A percentile compares a stretch with the other conserved stretches of the same genome.
Evolutionary conservation across 2,113 vertebrate species (phyloP).

Genomic region (Thunnus thynnus): DNA sequence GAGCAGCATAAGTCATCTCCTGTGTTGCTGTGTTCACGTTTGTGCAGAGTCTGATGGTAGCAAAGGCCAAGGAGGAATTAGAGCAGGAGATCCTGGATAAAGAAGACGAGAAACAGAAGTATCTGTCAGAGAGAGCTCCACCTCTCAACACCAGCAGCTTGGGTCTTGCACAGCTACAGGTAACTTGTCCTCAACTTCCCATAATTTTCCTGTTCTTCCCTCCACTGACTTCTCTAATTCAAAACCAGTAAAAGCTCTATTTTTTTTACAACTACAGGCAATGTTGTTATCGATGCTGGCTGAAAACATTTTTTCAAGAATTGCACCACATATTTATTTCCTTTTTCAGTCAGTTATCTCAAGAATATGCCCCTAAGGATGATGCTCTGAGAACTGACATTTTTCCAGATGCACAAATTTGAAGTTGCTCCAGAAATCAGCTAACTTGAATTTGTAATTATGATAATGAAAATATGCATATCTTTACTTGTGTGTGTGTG

Average conservation of each 20-base stretch:
- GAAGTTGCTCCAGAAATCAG: not conserved
- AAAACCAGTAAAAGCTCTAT: not conserved
- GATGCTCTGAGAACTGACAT: not conserved
- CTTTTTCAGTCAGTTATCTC: not conserved
- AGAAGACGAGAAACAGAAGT: conserved; percentile 90
- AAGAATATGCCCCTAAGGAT: not conserved
- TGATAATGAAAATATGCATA: too few relatives aligned
- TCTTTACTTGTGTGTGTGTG: not conserved
- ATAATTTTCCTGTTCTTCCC: not conserved
- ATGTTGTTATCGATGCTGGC: not conserved
- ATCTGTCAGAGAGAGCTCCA: conserved; percentile 89
- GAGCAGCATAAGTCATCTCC: conserved; percentile 41
- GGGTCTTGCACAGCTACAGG: conserved; percentile 90
- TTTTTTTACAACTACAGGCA: not conserved
- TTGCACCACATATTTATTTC: not conserved
- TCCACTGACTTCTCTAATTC: not conserved
- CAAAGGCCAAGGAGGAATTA: conserved; percentile 94
- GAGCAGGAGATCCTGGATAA: conserved; percentile 91
- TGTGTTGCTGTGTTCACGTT: not conserved
- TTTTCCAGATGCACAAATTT: not conserved
- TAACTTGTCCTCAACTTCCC: conserved; percentile 50
- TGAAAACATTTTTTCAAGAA: not conserved
- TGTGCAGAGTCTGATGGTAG: conserved; percentile 93
- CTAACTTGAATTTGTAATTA: too few relatives aligned
- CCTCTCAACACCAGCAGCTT: conserved; percentile 83